phyloP scores from a whole-genome alignment of 92 coral and sea anemone genomes.

The Actinernus sp. region DNA sequence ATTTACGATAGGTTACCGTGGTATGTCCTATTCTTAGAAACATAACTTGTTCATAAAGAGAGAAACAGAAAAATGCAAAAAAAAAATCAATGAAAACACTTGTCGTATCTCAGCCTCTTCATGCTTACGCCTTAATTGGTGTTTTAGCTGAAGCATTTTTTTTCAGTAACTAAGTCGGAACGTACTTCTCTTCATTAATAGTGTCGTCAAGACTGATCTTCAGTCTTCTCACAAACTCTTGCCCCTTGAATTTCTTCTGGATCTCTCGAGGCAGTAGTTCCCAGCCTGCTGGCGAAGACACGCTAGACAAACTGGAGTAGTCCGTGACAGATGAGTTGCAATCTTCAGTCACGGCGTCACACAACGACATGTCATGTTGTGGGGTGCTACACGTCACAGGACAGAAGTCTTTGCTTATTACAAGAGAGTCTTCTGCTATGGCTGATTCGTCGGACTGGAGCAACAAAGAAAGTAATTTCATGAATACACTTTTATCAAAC shows the following conservation, averaged over 20 bases:
- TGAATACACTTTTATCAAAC: no score
- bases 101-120: no score
- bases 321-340: background rate
- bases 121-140: no score
- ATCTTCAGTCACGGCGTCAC: background rate
- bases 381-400: conserved; percentile 12
- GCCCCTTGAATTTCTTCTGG: conserved; percentile 74
- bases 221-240: conserved; percentile 83
- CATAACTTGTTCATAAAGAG: no score
- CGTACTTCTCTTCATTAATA: conserved; percentile 69
- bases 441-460: no score
- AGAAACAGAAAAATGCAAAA: background rate
- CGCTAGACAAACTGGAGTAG: conserved; percentile 21
- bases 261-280: conserved; percentile 47
- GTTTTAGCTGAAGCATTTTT: no score
- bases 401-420: no score
- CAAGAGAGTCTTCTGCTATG: no score
- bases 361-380: conserved; percentile 4
- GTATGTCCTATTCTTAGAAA: no score
- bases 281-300: conserved; percentile 43
- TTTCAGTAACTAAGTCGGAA: background rate
- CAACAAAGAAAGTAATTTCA: no score
- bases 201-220: conserved; percentile 60
- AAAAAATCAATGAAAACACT: background rate
- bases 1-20: no score